Base-by-base conservation (phyloP, 2,113 vertebrate species). In the Phyllopteryx taeniolatus region DNA sequence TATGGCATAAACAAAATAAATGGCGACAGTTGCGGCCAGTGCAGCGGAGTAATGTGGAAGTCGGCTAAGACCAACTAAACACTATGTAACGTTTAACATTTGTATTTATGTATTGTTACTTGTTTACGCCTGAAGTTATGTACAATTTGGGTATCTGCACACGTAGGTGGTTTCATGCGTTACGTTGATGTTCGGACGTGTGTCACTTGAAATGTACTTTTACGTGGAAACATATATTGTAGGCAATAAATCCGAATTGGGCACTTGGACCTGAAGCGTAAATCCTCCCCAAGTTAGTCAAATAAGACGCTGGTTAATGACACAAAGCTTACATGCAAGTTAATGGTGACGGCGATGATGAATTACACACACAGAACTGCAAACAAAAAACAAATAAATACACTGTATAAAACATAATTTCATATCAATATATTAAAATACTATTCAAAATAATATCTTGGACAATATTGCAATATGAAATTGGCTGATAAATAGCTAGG, bases 341-440 rank as follows among this genome's bases (percentile, higher is more conserved):
- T 66, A 46, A 66, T 17, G 64, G 44, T 66, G 64, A 27, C 31
- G 13, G 64, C 35, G 9, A 13, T 44, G 39, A 64, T 61, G 59
- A 15, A 61, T 61, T 27, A 27, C 27, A 47, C 44, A 47, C 74
- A 85, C 73, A 88, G 72, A 86, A 86, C 73, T 19, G 63, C 77
- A 61, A 79, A 86, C 35, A 54, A 8, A 91, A 84, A 84, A 61
- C 33, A 61, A 91, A 91, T 90, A 91, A 90, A 90, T 91, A 92
- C 88, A 83, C 88, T 90, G 90, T 91, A 92, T 89, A 93, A 90
- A 91, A 90, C 90, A 88, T 91, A 88, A 91, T 91, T 91, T 90
- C 86, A 91, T 91, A 88, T 90, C 88, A 91, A 92, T 92, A 91
- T 91, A 90, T 91, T 91, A 91, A 92, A 92, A 92, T 91, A 92